Evolutionary conservation across 2,113 vertebrate genomes (phyloP).

Genomic region (Hymenochirus boettgeri): DNA sequence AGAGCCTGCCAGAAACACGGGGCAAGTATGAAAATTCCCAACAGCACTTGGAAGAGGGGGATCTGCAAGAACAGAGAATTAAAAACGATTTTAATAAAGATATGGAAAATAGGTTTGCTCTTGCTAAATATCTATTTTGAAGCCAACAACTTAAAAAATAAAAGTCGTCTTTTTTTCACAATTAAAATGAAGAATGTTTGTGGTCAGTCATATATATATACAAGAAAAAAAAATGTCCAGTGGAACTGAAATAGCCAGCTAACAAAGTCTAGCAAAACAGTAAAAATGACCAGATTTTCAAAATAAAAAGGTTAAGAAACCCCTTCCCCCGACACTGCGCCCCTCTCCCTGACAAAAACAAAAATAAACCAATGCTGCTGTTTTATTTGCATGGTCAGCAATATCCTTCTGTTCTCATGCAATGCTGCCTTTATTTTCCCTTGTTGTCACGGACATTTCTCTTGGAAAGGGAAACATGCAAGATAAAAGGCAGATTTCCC

Average conservation of each 20-base stretch:
- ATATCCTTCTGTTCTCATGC: slow-evolving; percentile 54
- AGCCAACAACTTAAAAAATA: slow-evolving; percentile 24
- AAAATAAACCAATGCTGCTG: slow-evolving; percentile 46
- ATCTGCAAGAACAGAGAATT: too few relatives aligned
- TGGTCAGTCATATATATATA: slow-evolving; percentile 52
- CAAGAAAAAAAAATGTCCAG: slow-evolving; percentile 56
- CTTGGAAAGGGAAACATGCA: slow-evolving; percentile 54
- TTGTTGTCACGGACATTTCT: slow-evolving; percentile 44
- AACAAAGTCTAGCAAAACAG: slow-evolving; percentile 38
- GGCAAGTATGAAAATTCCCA: too few relatives aligned
- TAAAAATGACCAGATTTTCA: slow-evolving; percentile 47
- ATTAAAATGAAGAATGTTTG: slow-evolving; percentile 57
- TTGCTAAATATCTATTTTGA: slow-evolving; percentile 53
- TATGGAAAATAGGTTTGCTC: slow-evolving; percentile 44
- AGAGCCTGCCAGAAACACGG: too few relatives aligned
- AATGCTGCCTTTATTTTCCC: slow-evolving; percentile 48
- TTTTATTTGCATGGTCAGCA: slow-evolving; percentile 74
- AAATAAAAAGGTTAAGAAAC: slow-evolving; percentile 51
- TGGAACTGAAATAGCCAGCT: slow-evolving; percentile 54
- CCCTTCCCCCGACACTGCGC: slow-evolving; percentile 50
- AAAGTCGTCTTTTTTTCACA: neutral
- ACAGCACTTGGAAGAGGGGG: too few relatives aligned
- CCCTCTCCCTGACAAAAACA: slow-evolving; percentile 1
- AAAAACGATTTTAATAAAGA: too few relatives aligned
- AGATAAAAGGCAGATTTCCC: slow-evolving; percentile 55